Base-by-base conservation (phyloP, 2,797 vertebrate species). In the Sebastes paucispinis region DNA sequence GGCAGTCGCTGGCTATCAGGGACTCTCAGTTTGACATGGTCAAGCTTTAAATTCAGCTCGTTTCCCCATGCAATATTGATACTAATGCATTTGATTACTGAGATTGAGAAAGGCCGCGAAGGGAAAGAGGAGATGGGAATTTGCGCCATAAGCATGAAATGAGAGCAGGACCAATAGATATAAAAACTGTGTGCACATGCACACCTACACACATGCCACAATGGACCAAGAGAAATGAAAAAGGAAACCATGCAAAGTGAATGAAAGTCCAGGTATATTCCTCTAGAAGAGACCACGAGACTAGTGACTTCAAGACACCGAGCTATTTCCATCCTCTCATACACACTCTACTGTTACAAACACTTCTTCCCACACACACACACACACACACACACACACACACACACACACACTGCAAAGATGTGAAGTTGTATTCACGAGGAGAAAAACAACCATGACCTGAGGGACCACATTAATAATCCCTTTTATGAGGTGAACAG, bases 51-150 rank as follows among this genome's bases (percentile, higher is more conserved):
- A 94, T 91, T 87, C 85, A 73, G 77, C 79, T 85, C 77, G 12
- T 91, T 94, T 87, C 86, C 84, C 79, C 87, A 69, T 94, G 92
- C 81, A 93, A 94, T 94, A 95, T 92, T 94, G 89, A 94, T 91
- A 90, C 83, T 91, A 93, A 93, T 89, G 87, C 88, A 83, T 83
- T 87, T 89, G 81, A 90, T 92, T 85, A 86, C 81, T 52, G 78
- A 85, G 82, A 87, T 69, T 83, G 79, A 83, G 81, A 75, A 78
- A 81, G 81, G 84, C 57, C 57, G 74, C 11, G 20, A 66, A 69
- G 82, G 77, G 79, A 84, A 64, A 72, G 18, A 59, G 36, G 69
- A 74, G 77, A 87, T 78, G 72, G 71, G 74, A 88, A 85, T 86
- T 81, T 74, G 83, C 20, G 5, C 29, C 83, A 80, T 82, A 62